Percentiles rank a stretch among this genome's conserved stretches.
These are phyloP conservation scores for Alcedo atthis DNA, from an alignment of 2,797 vertebrate species.

Conservation along the genomic window DNA sequence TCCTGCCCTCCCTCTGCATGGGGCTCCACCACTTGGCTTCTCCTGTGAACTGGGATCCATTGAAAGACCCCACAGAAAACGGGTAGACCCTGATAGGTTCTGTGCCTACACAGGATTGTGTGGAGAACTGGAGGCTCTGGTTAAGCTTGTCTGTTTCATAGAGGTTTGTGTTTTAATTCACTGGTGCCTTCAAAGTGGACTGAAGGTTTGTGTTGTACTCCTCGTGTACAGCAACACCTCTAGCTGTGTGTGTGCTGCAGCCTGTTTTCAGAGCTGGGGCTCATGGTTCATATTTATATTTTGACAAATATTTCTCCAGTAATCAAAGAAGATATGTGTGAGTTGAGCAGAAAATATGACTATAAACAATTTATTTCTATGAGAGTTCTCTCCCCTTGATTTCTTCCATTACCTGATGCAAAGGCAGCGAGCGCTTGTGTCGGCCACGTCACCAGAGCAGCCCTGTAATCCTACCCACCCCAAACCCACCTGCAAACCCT, in stretches of 20 bases:
- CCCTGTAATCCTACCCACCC: constrained; percentile 74
- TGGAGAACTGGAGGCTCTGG: not conserved
- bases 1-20: no score
- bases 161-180: not conserved
- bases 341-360: not conserved
- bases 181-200: no score
- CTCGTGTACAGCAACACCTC: fast-evolving
- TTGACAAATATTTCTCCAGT: not conserved
- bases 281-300: not conserved
- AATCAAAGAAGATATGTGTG: not conserved
- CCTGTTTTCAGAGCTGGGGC: not conserved
- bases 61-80: not conserved
- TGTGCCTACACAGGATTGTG: not conserved
- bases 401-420: constrained; percentile 43
- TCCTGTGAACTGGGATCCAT: not conserved
- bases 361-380: not conserved
- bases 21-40: no score
- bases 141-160: not conserved
- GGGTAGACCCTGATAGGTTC: fast-evolving
- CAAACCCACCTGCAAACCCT: constrained; percentile 58
- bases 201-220: fast-evolving
- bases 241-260: not conserved
- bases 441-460: constrained; percentile 71
- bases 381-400: constrained; percentile 48
- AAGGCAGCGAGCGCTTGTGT: constrained; percentile 61